Conservation (phyloP, 2,888 invertebrate species). For the Acanthosepion pharaonis region DNA sequence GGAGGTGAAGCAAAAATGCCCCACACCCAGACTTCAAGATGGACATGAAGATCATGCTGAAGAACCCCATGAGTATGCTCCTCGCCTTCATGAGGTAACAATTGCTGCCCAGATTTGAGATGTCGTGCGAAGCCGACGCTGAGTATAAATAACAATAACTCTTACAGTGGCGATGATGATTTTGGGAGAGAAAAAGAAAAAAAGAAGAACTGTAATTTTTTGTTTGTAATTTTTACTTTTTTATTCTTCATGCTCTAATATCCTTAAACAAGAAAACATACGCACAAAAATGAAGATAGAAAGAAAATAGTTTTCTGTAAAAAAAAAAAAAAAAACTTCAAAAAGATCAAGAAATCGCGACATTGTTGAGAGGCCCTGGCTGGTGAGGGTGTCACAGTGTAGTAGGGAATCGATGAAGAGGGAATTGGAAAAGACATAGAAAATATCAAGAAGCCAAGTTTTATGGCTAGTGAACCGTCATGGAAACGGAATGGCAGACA, state of each 20-base stretch:
- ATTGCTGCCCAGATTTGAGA: background rate
- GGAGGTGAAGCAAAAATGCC: background rate
- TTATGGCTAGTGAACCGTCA: background rate
- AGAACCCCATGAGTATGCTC: background rate
- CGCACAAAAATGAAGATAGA: background rate
- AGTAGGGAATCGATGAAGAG: background rate
- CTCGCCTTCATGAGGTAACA: conserved; percentile 7
- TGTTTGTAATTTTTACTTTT: background rate
- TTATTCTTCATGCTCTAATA: background rate
- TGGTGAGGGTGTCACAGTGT: background rate
- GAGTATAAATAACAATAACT: background rate
- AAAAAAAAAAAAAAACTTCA: background rate
- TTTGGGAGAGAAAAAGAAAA: background rate
- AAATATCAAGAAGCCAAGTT: background rate
- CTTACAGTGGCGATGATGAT: background rate
- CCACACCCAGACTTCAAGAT: background rate
- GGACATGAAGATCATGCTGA: background rate
- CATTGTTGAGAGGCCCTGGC: background rate
- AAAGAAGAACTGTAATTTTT: background rate
- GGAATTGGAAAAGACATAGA: background rate
- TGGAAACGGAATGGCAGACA: conserved; percentile 12
- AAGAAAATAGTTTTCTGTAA: background rate
- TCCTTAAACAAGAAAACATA: background rate
- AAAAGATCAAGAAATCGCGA: background rate
- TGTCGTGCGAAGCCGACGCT: background rate